These are phyloP conservation scores for Aphis craccivora DNA, from an alignment of 1,140 invertebrate species.

Conservation along the genomic window DNA sequence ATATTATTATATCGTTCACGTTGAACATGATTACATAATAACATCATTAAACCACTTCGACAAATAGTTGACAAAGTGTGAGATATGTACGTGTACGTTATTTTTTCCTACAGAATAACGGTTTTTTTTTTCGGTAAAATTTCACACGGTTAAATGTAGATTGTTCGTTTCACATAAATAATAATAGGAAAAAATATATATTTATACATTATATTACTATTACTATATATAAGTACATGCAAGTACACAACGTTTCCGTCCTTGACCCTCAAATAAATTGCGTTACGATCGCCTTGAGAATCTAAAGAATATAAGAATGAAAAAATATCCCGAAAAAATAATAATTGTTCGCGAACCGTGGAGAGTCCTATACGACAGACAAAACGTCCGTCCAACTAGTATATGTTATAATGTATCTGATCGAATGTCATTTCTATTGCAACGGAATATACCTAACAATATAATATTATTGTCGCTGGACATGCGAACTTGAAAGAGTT, in stretches of 20 bases:
- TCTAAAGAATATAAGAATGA: not conserved
- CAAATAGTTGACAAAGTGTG: not conserved
- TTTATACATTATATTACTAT: not conserved
- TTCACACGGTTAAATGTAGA: not conserved
- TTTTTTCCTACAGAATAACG: not conserved
- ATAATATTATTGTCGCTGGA: not conserved
- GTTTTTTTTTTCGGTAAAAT: not conserved
- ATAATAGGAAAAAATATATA: not conserved
- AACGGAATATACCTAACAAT: too few species aligned
- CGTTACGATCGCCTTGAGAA: not conserved
- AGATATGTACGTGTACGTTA: not conserved
- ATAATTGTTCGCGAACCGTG: not conserved
- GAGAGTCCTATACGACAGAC: not conserved
- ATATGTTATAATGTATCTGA: too few species aligned
- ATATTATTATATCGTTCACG: not conserved
- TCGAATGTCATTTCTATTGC: too few species aligned
- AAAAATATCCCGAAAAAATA: not conserved
- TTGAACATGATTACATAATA: not conserved
- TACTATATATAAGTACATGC: too few species aligned
- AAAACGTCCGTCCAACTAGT: not conserved
- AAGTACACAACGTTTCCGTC: not conserved
- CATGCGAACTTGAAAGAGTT: not conserved
- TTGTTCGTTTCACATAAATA: conserved; percentile 3
- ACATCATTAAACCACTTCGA: not conserved
- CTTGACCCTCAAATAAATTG: not conserved